Evolutionary conservation across 2,113 vertebrate species (phyloP), one percentile per base, ranked within the genome.

Genomic region (Micronisus gabar): DNA sequence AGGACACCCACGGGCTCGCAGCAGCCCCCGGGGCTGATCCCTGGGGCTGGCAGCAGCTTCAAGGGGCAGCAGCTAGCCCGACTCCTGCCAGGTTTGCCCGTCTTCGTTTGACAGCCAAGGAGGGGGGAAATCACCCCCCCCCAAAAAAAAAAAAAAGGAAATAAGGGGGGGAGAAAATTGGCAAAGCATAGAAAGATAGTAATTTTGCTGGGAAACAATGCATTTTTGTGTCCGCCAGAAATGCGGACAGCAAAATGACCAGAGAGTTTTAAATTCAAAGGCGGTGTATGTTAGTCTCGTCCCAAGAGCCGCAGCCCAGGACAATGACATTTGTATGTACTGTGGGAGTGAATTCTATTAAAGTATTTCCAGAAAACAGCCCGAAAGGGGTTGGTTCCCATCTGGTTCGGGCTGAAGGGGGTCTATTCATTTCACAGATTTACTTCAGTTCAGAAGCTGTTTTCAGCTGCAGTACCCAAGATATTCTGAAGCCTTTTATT

Each of bases 401-500:
- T 61, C 36, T 76, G 81, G 65, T 45, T 68, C 40, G 23, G 53
- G 6, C 65, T 76, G 73, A 93, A 59, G 17, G 55, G 55, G 27
- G 3, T 63, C 89, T 81, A 36, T 93, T 94, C 21, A 43, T 82
- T 86, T 75, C 48, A 52, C 27, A 62, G 81, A 63, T 82, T 80
- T 82, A 13, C 78, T 87, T 68, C 61, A 11, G 13, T 71, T 87
- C 52, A 65, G 41, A 75, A 91, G 40, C 74, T 76, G 47, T 9
- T 84, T 72, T 84, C 81, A 72, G 58, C 53, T 43, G 40, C 21
- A 15, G 8, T 43, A 75, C 45, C 61, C 47, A 61, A 67, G 32
- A 23, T 41, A 62, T 22, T 86, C 75, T 38, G 20, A 94, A 92
- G 36, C 26, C 88, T 84, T 94, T 93, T 94, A n/a, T 92, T 96